Percentiles rank a stretch among this genome's conserved stretches.
Conservation (phyloP, 2,888 invertebrate species). For the Limnephilus auricula region DNA sequence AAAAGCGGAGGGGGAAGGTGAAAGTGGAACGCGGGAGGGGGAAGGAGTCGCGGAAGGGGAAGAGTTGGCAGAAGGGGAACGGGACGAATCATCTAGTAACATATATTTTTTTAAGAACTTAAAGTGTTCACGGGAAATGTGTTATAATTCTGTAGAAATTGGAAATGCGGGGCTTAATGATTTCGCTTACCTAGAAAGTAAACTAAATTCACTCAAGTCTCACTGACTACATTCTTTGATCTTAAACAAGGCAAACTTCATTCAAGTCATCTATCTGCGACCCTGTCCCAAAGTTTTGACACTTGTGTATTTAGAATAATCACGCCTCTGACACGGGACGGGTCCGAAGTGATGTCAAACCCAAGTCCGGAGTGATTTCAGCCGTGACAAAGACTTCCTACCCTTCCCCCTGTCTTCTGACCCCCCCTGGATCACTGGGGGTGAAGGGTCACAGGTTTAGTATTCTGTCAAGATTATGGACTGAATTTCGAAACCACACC, state of each 20-base stretch:
- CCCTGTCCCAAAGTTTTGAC: not conserved
- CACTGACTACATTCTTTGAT: not conserved
- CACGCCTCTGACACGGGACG: not conserved
- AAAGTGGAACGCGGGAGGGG: too few species aligned
- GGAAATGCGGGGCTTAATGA: too few species aligned
- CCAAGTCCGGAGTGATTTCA: conserved; percentile 3
- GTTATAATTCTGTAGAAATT: too few species aligned
- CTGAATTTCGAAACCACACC: not conserved
- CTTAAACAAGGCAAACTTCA: not conserved
- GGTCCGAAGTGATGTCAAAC: not conserved
- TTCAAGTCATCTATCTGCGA: not conserved
- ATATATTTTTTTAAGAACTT: too few species aligned
- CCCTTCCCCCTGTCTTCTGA: not conserved
- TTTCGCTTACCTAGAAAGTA: not conserved
- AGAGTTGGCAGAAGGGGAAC: too few species aligned
- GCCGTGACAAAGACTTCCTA: not conserved
- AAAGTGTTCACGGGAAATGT: too few species aligned
- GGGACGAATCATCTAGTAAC: too few species aligned
- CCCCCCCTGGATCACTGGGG: not conserved
- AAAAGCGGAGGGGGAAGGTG: too few species aligned
- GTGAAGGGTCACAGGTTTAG: not conserved
- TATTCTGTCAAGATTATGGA: not conserved
- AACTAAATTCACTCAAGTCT: not conserved
- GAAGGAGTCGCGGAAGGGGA: too few species aligned
- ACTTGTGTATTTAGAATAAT: not conserved